A percentile compares a stretch with the other conserved stretches of the same genome.
phyloP scores from a whole-genome alignment of 2,797 vertebrate genomes.

The Triplophysa bombifrons region DNA sequence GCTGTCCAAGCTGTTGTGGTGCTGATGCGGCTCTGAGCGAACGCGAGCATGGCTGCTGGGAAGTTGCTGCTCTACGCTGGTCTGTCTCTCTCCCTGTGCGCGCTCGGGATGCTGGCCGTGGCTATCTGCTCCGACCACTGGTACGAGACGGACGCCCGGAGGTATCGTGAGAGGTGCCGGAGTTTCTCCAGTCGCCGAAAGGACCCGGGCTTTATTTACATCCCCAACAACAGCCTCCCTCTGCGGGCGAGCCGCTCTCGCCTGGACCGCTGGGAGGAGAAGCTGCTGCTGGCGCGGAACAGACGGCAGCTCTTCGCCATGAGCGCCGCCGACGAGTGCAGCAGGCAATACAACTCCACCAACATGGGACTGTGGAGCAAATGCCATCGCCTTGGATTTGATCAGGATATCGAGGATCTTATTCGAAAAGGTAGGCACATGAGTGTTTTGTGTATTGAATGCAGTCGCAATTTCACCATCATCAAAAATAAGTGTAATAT shows the following conservation, averaged over 20 bases:
- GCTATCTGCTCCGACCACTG: conserved; percentile 98
- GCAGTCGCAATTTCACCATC: not conserved
- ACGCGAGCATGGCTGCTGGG: conserved; percentile 91
- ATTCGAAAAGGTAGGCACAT: conserved; percentile 90
- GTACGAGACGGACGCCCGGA: conserved; percentile 97
- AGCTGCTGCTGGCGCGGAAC: conserved; percentile 88
- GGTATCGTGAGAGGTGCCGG: conserved; percentile 95
- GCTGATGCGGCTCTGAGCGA: conserved; percentile 80
- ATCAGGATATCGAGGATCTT: conserved; percentile 89
- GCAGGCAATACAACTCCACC: conserved; percentile 95
- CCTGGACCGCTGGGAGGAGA: conserved; percentile 89
- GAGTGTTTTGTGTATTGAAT: not conserved
- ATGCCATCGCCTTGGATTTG: conserved; percentile 91
- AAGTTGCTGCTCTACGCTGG: conserved; percentile 97
- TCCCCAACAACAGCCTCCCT: conserved; percentile 97
- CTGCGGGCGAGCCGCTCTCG: conserved; percentile 89
- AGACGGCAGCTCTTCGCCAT: conserved; percentile 96
- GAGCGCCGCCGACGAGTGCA: conserved; percentile 95
- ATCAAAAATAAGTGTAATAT: not conserved
- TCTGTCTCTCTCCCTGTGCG: conserved; percentile 94
- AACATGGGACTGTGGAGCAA: conserved; percentile 98
- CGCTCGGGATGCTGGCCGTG: conserved; percentile 97
- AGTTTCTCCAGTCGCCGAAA: conserved; percentile 93
- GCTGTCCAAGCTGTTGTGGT: conserved; percentile 77
- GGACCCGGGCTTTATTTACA: conserved; percentile 98